phyloP scores from a whole-genome alignment of 2,113 vertebrate species.

The Heterocephalus glaber region DNA sequence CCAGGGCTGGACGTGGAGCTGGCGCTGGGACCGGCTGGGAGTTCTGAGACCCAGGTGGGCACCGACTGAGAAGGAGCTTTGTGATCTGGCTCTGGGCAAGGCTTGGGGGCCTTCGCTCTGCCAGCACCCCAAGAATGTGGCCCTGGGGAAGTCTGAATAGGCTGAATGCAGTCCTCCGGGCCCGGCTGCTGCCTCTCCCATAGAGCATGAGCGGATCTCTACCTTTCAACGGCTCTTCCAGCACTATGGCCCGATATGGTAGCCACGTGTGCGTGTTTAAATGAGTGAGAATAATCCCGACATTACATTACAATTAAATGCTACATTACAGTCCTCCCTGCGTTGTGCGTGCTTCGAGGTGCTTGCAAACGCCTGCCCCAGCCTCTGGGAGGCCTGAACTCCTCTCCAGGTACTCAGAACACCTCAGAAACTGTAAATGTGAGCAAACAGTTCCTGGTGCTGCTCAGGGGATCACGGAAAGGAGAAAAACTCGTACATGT shows the following conservation, averaged over 20 bases:
- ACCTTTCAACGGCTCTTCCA: neutral
- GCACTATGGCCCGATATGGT: neutral
- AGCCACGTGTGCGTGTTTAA: neutral
- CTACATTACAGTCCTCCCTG: neutral
- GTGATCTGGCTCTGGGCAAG: neutral
- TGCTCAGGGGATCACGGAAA: neutral
- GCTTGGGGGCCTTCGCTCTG: neutral
- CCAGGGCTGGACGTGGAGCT: neutral
- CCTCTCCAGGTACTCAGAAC: neutral
- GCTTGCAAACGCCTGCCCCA: too few species aligned
- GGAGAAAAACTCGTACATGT: neutral
- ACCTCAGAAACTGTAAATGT: neutral
- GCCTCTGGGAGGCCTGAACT: neutral
- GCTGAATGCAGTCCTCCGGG: neutral
- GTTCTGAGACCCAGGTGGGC: neutral
- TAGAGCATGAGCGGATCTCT: rapidly evolving
- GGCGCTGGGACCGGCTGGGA: too few species aligned
- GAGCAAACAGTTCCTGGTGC: neutral
- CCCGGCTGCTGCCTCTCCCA: rapidly evolving
- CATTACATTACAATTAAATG: too few species aligned
- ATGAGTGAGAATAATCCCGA: neutral
- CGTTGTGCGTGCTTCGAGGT: rapidly evolving
- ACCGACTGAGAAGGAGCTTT: neutral
- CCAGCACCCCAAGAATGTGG: neutral
- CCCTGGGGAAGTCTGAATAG: neutral